Percentiles rank a stretch among this genome's conserved stretches.
Evolutionary conservation across 2,113 vertebrate genomes (phyloP).

Genomic region (Actenoides hombroni): DNA sequence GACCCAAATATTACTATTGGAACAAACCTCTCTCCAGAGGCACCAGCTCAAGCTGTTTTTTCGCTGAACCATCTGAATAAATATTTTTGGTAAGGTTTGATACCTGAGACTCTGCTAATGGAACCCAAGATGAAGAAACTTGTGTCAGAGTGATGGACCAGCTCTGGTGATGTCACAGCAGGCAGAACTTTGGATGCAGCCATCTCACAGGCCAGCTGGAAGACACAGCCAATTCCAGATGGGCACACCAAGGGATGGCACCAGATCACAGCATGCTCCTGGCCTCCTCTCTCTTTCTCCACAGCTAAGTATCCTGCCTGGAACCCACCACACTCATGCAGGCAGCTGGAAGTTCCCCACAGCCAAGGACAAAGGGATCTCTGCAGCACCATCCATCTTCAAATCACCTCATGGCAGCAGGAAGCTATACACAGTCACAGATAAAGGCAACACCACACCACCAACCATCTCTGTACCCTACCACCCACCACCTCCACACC

Average conservation of each 20-base stretch:
- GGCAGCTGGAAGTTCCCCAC: background rate
- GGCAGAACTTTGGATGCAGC: background rate
- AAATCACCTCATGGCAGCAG: no score
- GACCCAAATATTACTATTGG: background rate
- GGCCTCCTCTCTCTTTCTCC: background rate
- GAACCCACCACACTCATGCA: no score
- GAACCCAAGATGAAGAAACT: no score
- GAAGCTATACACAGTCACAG: no score
- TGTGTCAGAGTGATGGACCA: background rate
- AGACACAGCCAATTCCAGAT: background rate
- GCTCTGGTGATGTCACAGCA: background rate
- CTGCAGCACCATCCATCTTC: background rate
- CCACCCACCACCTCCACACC: background rate
- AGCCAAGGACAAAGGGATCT: background rate
- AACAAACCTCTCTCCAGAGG: background rate
- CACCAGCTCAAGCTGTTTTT: background rate
- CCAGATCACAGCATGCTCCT: background rate
- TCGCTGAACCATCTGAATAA: no score
- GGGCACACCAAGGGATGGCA: background rate
- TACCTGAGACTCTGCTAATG: no score
- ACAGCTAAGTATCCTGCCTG: background rate
- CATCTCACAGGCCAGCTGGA: background rate
- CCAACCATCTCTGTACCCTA: background rate
- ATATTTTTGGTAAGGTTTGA: no score
- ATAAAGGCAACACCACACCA: no score